Conservation (phyloP, 2,797 vertebrate species). For the Gallirallus australis region DNA sequence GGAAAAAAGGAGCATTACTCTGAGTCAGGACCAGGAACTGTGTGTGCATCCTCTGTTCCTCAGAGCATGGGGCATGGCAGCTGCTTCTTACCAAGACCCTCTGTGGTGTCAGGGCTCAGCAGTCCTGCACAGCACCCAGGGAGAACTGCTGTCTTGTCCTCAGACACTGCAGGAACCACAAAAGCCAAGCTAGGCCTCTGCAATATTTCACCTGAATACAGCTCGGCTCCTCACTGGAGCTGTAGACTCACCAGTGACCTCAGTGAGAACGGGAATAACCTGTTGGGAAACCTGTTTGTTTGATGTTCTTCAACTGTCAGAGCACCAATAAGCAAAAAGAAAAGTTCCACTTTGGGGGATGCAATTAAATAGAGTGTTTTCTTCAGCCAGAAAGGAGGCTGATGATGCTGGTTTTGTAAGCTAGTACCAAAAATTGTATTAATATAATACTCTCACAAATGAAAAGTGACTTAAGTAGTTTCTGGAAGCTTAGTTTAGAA, state of each 20-base stretch:
- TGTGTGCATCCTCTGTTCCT: not conserved
- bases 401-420: not conserved
- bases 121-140: not conserved
- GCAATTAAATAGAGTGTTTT: not conserved
- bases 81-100: not conserved
- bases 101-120: not conserved
- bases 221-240: not conserved
- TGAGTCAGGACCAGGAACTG: not conserved
- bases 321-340: not conserved
- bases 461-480: constrained; percentile 1
- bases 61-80: not conserved
- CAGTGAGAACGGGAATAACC: not conserved
- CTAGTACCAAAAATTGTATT: not conserved
- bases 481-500: constrained; percentile 25
- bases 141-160: not conserved
- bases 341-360: not conserved
- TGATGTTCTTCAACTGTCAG: not conserved
- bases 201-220: not conserved
- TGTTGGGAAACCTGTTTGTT: constrained; percentile 9
- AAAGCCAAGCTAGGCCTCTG: not conserved
- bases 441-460: not conserved
- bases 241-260: not conserved
- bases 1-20: not conserved
- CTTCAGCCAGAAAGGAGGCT: not conserved
- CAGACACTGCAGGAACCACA: not conserved